These are phyloP conservation scores for Cynodonichthys magdalenae DNA, from an alignment of 2,797 vertebrate species.

Conservation along the genomic window DNA sequence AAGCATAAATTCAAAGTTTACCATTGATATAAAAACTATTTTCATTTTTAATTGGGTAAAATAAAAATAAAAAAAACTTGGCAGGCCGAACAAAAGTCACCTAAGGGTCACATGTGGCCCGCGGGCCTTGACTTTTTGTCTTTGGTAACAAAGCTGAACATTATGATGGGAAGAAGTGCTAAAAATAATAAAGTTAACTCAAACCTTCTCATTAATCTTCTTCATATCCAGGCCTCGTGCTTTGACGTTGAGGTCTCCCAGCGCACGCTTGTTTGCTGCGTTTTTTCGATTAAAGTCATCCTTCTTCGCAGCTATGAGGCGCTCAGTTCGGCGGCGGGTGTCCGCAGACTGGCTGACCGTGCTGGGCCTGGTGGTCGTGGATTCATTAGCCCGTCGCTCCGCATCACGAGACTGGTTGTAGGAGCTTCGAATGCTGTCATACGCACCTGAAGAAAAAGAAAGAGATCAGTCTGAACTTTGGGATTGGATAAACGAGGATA, in stretches of 20 bases:
- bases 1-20: too few species aligned
- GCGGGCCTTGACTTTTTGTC: neutral
- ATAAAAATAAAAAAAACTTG: too few species aligned
- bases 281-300: constrained; percentile 91
- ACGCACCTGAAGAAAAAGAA: constrained; percentile 83
- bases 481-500: neutral
- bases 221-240: constrained; percentile 83
- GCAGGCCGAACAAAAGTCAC: too few species aligned
- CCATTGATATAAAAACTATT: too few species aligned
- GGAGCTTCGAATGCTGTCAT: constrained; percentile 90
- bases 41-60: too few species aligned
- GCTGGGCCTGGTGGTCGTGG: constrained; percentile 82
- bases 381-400: constrained; percentile 83
- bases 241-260: constrained; percentile 81
- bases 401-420: constrained; percentile 86
- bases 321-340: constrained; percentile 84
- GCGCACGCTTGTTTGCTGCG: constrained; percentile 84
- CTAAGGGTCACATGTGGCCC: too few species aligned
- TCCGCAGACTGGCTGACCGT: constrained; percentile 85
- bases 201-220: constrained; percentile 92
- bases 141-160: neutral
- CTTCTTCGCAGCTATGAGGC: constrained; percentile 81
- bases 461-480: neutral
- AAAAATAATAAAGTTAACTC: constrained; percentile 11
- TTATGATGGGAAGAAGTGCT: neutral